Evolutionary conservation across 2,888 invertebrate genomes (phyloP), one percentile per base, ranked within the genome.

Genomic region (Calliopum simillimum): DNA sequence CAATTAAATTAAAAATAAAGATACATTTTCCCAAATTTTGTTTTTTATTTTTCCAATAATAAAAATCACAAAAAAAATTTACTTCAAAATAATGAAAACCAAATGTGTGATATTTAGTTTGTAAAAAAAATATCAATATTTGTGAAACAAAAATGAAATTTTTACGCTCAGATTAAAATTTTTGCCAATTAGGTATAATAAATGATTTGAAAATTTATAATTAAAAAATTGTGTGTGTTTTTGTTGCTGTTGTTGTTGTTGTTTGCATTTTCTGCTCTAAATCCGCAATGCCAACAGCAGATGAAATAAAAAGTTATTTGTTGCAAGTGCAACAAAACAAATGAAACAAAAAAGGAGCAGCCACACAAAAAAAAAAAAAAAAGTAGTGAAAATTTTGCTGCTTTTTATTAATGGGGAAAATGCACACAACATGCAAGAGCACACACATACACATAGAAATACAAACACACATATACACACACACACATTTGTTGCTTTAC

Each of bases 181-280:
- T 25, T 19, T 33, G 33, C 56, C 33, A 56, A 23, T 13, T 56
- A 25, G 6, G 12, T 21, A 4, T 56, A 33, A 25, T 33, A 33
- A 33, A 23, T 23, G 25, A n/a, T 21, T 25, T 56, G 14, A 56
- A 56, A 25, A 23, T 25, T 25, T 25, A 56, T 23, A 25, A 23
- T n/a, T 13, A 21, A 19, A 56, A 14, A 13, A 4, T 23, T 25
- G 56, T 14, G 11, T 55, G 23, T n/a, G 12, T 14, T 56, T 5
- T 14, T 56, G 11, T 56, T 53, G n/a, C 4, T 13, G 49, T 55
- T 19, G 19, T 8, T 21, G 19, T 21, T 11, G 55, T 19, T 55
- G 55, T 55, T 33, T 56, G 23, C 56, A 56, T 56, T 56, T 56
- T 56, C 56, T 56, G 56, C 56, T 56, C 56, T 56, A 33, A 56